Evolutionary conservation across 2,113 vertebrate genomes (phyloP), one percentile per base, ranked within the genome.

Genomic region (Climacteris rufus): DNA sequence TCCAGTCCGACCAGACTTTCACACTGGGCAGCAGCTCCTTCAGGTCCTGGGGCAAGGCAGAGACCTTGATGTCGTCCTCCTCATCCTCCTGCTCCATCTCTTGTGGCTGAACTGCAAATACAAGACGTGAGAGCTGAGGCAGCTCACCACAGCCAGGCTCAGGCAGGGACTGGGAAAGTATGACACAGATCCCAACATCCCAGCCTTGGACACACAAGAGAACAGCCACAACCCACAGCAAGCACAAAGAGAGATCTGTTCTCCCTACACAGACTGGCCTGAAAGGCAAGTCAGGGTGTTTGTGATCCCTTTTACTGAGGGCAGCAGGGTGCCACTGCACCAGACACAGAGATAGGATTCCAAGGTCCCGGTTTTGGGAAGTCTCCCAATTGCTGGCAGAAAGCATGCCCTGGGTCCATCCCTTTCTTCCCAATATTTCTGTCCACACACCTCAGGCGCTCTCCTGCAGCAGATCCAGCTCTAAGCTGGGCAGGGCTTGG

Each of bases 1-100:
- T 99, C 99, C 99, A 99, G 94, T 99, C 99, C 2, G 99, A 99
- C 99, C 99, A 99, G 68, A 99, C 99, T 96, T 99, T 99, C 93
- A 99, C 98, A 54, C 98, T 99, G 90, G 99, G 99, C 27, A 99
- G 98, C 24, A 99, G 98, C 90, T 99, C 99, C 91, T 98, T 98
- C 59, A 99, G 98, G 95, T 99, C 99, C 45, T 96, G 79, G 19
- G 98, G 97, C 92, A 99, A 99, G 70, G 98, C 96, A 64, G 99
- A 99, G 72, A 99, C 99, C 87, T 98, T 98, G 91, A 99, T 98
- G 97, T 99, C 98, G 5, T 98, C 98, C 74, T 99, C 98, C 86
- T 98, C 98, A 59, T 94, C 89, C 70, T 97, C 97, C 68, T 95
- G 96, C 35, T 97, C 96, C 89, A 97, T 74, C 71, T 94, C 96